These are phyloP conservation scores for Cygnus atratus DNA, from an alignment of 2,113 vertebrate species.

Conservation along the genomic window DNA sequence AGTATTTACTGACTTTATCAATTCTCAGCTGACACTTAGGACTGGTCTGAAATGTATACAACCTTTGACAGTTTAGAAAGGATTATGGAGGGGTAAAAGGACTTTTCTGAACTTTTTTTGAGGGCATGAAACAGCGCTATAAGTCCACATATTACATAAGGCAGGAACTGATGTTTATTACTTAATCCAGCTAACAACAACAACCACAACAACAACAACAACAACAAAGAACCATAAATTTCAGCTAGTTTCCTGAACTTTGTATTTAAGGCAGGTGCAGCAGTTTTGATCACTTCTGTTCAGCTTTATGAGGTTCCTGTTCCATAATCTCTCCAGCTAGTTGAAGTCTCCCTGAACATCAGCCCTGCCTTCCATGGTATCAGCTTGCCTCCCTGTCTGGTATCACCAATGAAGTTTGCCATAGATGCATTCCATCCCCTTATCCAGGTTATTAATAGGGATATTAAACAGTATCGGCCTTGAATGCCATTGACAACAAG, in stretches of 20 bases:
- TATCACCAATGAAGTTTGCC: background rate
- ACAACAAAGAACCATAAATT: background rate
- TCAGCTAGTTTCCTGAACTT: background rate
- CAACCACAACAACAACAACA: too few relatives aligned
- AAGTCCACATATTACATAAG: background rate
- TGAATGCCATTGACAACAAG: background rate
- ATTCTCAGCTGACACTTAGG: background rate
- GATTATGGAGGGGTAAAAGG: background rate
- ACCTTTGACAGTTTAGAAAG: background rate
- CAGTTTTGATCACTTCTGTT: background rate
- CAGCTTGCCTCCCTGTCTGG: background rate
- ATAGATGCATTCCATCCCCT: background rate
- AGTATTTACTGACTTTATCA: background rate
- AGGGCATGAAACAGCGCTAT: background rate
- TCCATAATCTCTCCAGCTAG: background rate
- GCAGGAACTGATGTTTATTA: background rate
- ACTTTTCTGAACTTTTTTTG: background rate
- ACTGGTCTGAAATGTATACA: background rate
- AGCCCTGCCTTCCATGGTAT: rapidly evolving
- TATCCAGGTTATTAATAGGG: background rate
- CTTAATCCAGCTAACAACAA: background rate
- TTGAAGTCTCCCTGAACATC: background rate
- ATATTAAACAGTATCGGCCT: background rate
- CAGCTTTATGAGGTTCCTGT: background rate
- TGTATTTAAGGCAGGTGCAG: background rate